phyloP scores from a whole-genome alignment of 2,113 vertebrate genomes.

The Vimba vimba region DNA sequence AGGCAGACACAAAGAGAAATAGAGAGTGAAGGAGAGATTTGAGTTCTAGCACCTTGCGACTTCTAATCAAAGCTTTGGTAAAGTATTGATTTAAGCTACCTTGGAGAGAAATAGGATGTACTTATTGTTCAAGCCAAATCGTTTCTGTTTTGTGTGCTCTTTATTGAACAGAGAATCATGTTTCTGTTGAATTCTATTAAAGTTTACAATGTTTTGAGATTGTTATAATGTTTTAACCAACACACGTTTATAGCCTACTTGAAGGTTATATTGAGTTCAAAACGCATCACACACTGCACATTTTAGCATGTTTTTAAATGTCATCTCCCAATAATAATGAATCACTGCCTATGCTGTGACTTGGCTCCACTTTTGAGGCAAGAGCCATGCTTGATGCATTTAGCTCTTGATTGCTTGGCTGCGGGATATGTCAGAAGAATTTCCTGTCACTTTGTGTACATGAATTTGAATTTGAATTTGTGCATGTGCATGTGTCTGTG shows the following conservation, averaged over 20 bases:
- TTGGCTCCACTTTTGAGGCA: neutral
- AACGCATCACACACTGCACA: neutral
- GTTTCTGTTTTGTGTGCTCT: neutral
- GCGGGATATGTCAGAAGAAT: slow-evolving; percentile 25
- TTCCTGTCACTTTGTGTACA: slow-evolving; percentile 1
- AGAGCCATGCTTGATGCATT: slow-evolving; percentile 11
- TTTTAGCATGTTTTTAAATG: neutral
- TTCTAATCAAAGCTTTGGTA: slow-evolving; percentile 18
- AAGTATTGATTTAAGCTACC: slow-evolving; percentile 19
- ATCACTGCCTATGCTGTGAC: neutral
- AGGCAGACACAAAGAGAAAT: neutral
- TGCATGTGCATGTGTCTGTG: slow-evolving; percentile 1
- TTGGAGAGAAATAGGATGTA: neutral
- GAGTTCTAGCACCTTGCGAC: neutral
- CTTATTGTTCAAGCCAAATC: neutral
- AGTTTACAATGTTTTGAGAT: neutral
- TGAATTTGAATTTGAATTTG: slow-evolving; percentile 18
- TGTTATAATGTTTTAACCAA: neutral
- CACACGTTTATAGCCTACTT: neutral
- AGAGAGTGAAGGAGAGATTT: slow-evolving; percentile 7
- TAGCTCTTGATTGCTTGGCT: slow-evolving; percentile 19
- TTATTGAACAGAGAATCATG: neutral
- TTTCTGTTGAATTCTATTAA: neutral
- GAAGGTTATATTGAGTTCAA: neutral
- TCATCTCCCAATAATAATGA: neutral